These are phyloP conservation scores for Trichosurus vulpecula DNA, from an alignment of 2,797 vertebrate genomes.

Conservation along the genomic window DNA sequence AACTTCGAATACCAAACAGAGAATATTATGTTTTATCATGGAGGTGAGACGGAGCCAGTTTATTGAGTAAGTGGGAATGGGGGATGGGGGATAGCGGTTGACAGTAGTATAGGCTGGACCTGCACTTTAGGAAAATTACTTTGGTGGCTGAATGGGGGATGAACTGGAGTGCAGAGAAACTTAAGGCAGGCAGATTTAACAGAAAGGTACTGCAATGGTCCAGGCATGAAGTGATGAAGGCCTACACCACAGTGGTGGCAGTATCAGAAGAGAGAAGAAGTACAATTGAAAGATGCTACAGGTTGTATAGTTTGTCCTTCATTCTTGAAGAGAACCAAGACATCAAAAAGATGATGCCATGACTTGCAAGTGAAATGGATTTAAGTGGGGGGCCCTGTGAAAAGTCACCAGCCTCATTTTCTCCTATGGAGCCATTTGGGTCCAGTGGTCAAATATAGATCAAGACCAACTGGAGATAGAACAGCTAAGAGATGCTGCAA, in stretches of 20 bases:
- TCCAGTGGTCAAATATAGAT: too few relatives aligned
- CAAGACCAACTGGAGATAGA: too few relatives aligned
- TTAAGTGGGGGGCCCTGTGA: too few relatives aligned
- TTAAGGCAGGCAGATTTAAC: not conserved
- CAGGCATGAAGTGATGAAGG: not conserved
- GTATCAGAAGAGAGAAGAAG: not conserved
- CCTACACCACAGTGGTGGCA: not conserved
- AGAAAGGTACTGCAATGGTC: not conserved
- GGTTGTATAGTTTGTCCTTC: too few relatives aligned
- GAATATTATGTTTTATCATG: not conserved
- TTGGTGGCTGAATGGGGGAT: not conserved
- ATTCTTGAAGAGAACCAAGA: too few relatives aligned
- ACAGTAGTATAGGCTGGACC: not conserved
- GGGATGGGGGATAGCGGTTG: not conserved
- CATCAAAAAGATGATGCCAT: too few relatives aligned
- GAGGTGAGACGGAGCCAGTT: not conserved
- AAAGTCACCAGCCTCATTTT: too few relatives aligned
- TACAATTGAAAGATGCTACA: not conserved
- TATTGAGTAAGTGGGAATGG: too few relatives aligned
- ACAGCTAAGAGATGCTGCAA: not conserved
- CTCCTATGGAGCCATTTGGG: too few relatives aligned
- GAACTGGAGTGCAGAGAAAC: not conserved
- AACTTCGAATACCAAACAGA: not conserved
- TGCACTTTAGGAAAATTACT: not conserved
- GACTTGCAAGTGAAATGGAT: too few relatives aligned